phyloP scores from a whole-genome alignment of 2,113 vertebrate species.

The Cynopterus brachyotis region DNA sequence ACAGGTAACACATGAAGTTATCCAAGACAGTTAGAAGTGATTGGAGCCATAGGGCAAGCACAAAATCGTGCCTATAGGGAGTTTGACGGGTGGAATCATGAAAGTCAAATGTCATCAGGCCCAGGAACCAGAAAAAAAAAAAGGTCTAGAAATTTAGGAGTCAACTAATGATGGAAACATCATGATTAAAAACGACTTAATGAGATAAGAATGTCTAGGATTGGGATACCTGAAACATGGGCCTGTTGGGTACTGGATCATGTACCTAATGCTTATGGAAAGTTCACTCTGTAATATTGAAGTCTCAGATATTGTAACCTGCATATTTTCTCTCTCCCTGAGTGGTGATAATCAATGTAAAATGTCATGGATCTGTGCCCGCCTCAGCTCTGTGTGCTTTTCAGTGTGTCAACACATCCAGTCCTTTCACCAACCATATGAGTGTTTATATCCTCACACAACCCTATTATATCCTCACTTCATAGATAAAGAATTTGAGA shows the following conservation, averaged over 20 bases:
- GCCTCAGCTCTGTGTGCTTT: background rate
- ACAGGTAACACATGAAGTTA: background rate
- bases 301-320: background rate
- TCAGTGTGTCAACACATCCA: background rate
- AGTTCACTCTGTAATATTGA: background rate
- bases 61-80: background rate
- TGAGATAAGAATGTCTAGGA: background rate
- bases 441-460: background rate
- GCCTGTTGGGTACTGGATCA: too few species aligned
- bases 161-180: background rate
- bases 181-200: background rate
- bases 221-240: background rate
- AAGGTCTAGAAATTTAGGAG: background rate
- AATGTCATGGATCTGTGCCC: rapidly evolving
- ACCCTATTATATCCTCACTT: background rate
- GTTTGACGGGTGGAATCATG: background rate
- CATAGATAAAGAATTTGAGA: background rate
- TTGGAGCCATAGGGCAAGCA: background rate
- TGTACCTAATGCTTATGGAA: background rate
- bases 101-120: background rate
- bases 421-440: background rate
- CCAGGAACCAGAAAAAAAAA: background rate
- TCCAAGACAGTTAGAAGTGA: background rate
- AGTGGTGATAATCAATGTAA: background rate
- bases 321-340: background rate